Base-by-base conservation (phyloP, 2,888 invertebrate species). In the Beris morrisii region DNA sequence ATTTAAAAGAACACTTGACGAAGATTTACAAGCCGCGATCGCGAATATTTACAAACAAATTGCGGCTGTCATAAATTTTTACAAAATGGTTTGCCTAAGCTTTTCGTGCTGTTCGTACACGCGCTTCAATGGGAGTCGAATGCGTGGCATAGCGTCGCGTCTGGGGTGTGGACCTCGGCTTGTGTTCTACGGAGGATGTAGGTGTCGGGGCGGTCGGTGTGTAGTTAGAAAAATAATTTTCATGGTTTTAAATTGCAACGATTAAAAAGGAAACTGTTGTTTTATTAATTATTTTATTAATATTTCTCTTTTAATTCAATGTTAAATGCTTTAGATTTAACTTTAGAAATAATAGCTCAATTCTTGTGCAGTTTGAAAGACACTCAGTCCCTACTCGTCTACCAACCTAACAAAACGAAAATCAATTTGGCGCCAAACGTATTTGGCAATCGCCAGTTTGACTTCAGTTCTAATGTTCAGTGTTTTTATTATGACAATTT, bases 131-230 rank as follows among this genome's bases (percentile, higher is more conserved):
- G 22, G 22, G 22, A 22, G 22, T 22, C 22, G 22, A 44, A 13
- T 45, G 59, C 59, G 59, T 59, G 50, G 59, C 59, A 15, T 30
- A 48, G 31, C 59, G 59, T 32, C 31, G 48, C 31, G 59, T 48
- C 30, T 2, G 31, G 58, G 58, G 59, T 59, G 59, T 59, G 31
- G 50, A 59, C 22, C 46, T 44, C 2, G 48, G 59, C 6, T 30
- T 7, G 6, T 31, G 15, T 50, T 46, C 4, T 5, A 11, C 38
- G n/a, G 15, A 50, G 52, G 38, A 50, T 50, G 43, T 38, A 61
- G 61, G 50, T 61, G 61, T 31, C 50, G 48, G 22, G 22, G 3
- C 1, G 50, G 6, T 43, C 5, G 43, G 7, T 13, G 4, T 7
- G 38, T 4, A 9, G 55, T 22, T 22, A 22, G 3, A 22, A 22